Conservation (phyloP, 2,113 vertebrate genomes). For the Brachypodius melanocephalos region DNA sequence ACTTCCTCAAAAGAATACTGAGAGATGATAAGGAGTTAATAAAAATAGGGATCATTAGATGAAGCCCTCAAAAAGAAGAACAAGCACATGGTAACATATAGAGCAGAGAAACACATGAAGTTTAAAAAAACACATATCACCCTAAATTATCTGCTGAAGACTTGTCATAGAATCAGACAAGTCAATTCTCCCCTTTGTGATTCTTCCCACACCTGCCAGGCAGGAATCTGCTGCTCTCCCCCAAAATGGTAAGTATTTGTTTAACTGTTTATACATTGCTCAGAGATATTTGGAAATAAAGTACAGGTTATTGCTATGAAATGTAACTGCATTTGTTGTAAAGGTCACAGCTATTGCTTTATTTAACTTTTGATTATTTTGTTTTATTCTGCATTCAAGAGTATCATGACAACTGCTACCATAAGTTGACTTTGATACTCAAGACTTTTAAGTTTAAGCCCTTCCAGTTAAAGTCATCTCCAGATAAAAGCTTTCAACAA, state of each 20-base stretch:
- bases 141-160: background rate
- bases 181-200: background rate
- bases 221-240: background rate
- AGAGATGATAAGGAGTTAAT: background rate
- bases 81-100: background rate
- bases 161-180: background rate
- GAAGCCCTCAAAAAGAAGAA: background rate
- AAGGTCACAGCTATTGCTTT: background rate
- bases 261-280: background rate
- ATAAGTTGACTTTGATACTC: background rate
- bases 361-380: background rate
- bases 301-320: background rate
- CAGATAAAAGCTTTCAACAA: background rate
- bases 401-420: background rate
- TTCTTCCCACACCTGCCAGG: background rate
- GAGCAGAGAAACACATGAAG: background rate
- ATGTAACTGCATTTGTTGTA: background rate
- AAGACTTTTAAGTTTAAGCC: background rate
- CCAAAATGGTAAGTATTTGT: background rate
- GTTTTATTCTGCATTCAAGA: background rate
- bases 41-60: background rate
- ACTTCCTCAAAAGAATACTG: background rate
- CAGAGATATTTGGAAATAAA: background rate
- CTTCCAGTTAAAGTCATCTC: background rate
- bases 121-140: background rate